Percentiles rank a stretch among this genome's conserved stretches.
Conservation (phyloP, 2,888 invertebrate genomes). For the Phortica okadai region DNA sequence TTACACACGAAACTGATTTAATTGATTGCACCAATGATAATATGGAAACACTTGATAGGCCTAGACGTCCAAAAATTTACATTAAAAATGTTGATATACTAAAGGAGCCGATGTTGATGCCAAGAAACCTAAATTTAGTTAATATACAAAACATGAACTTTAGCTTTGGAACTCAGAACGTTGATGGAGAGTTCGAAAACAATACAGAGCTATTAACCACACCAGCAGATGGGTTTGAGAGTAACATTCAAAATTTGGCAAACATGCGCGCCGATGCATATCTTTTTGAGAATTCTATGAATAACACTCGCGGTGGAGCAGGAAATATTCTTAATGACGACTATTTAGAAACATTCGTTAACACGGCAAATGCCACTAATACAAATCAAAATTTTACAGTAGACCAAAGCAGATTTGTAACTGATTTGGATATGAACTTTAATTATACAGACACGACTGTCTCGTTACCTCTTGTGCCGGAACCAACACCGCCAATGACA, state of each 20-base stretch:
- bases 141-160: slow-evolving; percentile 52
- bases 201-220: slow-evolving; percentile 53
- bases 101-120: slow-evolving; percentile 72
- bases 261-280: slow-evolving; percentile 56
- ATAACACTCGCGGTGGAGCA: slow-evolving; percentile 43
- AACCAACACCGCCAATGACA: slow-evolving; percentile 51
- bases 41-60: slow-evolving; percentile 54
- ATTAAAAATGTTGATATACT: slow-evolving; percentile 76
- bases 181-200: slow-evolving; percentile 45
- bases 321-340: neutral
- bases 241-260: slow-evolving; percentile 49
- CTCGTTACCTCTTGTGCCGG: slow-evolving; percentile 51
- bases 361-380: slow-evolving; percentile 12
- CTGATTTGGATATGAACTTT: slow-evolving; percentile 59
- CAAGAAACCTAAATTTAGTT: slow-evolving; percentile 51
- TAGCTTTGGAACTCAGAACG: slow-evolving; percentile 47
- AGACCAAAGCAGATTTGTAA: slow-evolving; percentile 52
- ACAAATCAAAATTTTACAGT: slow-evolving; percentile 38
- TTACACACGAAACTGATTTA: neutral
- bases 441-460: slow-evolving; percentile 38
- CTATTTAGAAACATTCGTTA: slow-evolving; percentile 32
- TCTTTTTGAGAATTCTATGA: slow-evolving; percentile 53
- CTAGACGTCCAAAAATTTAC: slow-evolving; percentile 74
- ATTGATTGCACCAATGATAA: slow-evolving; percentile 31
- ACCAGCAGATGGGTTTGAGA: slow-evolving; percentile 55